Conservation (phyloP, 2,888 invertebrate genomes). For the Podotricha telesiphe region DNA sequence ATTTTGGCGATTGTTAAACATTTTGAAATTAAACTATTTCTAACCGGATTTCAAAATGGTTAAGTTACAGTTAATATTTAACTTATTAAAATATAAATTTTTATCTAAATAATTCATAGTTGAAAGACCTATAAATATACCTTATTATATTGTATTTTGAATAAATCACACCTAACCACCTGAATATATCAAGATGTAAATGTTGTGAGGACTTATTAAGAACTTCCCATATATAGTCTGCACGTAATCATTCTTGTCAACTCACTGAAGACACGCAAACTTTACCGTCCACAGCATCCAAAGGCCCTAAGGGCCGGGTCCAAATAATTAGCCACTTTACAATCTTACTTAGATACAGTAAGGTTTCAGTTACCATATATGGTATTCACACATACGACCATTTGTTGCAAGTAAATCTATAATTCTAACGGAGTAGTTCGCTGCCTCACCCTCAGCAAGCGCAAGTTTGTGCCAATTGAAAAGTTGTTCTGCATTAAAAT, state of each 20-base stretch:
- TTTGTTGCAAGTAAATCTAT: constrained; percentile 49
- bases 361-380: constrained; percentile 23
- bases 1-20: too few relatives aligned
- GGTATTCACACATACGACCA: constrained; percentile 46
- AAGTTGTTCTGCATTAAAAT: constrained; percentile 73
- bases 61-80: too few relatives aligned
- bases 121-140: constrained; percentile 34
- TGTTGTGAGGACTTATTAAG: constrained; percentile 77
- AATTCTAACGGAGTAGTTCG: constrained; percentile 63
- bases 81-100: too few relatives aligned
- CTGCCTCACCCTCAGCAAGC: constrained; percentile 67
- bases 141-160: not conserved
- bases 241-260: constrained; percentile 75
- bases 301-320: constrained; percentile 35
- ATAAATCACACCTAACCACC: constrained; percentile 7
- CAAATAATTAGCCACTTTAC: constrained; percentile 4
- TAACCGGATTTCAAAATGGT: too few relatives aligned
- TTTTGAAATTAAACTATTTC: too few relatives aligned
- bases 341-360: constrained; percentile 17
- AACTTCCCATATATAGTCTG: constrained; percentile 66
- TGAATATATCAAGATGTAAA: constrained; percentile 61
- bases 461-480: constrained; percentile 75
- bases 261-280: constrained; percentile 55
- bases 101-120: not conserved
- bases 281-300: constrained; percentile 42